Evolutionary conservation across 2,888 invertebrate genomes (phyloP).

Genomic region (Aphodius sticticus): DNA sequence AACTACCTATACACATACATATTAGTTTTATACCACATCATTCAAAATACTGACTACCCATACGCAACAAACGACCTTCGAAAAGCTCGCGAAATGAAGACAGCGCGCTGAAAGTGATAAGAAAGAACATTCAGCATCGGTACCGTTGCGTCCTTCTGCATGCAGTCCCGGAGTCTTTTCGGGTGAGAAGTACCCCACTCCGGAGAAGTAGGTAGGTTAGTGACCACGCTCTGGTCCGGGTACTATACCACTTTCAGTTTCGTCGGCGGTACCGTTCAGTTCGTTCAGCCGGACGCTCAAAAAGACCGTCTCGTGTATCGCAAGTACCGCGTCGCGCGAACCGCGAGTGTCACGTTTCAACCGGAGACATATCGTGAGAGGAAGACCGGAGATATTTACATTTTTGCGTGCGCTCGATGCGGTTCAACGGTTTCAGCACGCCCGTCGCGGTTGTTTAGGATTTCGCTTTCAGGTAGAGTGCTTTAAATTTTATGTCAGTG

Average conservation of each 20-base stretch:
- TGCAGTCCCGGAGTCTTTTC: constrained; percentile 11
- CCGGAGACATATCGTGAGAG: too few species aligned
- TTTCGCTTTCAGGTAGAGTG: neutral
- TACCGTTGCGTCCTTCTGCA: constrained; percentile 18
- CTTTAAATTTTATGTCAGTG: neutral
- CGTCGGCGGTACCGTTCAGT: constrained; percentile 57
- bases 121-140: neutral
- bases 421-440: neutral
- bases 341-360: neutral
- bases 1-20: too few species aligned
- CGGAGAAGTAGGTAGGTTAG: constrained; percentile 45
- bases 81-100: constrained; percentile 17
- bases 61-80: neutral
- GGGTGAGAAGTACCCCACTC: constrained; percentile 19
- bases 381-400: neutral
- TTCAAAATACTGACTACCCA: neutral
- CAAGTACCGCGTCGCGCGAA: neutral
- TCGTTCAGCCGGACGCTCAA: neutral
- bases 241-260: constrained; percentile 53
- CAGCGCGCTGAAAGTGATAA: constrained; percentile 11
- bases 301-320: neutral
- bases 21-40: too few species aligned
- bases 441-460: neutral
- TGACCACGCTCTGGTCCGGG: constrained; percentile 47
- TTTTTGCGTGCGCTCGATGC: neutral